These are phyloP conservation scores for Halictus ligatus DNA, from an alignment of 2,888 invertebrate species.

Conservation along the genomic window DNA sequence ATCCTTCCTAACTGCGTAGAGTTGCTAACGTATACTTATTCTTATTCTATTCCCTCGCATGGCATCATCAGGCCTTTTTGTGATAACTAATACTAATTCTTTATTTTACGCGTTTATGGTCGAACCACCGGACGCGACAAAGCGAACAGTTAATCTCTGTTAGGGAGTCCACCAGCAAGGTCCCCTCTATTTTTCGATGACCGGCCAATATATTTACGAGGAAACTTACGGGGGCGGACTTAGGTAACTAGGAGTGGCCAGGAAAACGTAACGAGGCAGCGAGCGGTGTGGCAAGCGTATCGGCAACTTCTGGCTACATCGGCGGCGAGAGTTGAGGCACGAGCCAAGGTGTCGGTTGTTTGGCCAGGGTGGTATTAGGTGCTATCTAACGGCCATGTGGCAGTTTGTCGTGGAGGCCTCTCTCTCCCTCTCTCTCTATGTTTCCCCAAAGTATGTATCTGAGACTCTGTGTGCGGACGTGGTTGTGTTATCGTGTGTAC, in stretches of 20 bases:
- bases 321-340: conserved; percentile 42
- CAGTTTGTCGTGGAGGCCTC: conserved; percentile 52
- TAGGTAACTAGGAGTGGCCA: background rate
- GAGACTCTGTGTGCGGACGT: conserved; percentile 9
- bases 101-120: too few relatives aligned
- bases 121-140: too few relatives aligned
- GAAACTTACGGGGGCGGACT: background rate
- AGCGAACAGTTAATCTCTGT: background rate
- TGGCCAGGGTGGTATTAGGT: conserved; percentile 64
- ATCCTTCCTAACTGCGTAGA: too few relatives aligned
- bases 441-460: conserved; percentile 63
- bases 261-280: background rate
- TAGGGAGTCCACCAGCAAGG: background rate
- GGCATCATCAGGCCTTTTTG: too few relatives aligned
- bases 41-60: too few relatives aligned
- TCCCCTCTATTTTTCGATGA: background rate
- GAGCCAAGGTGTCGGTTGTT: conserved; percentile 65
- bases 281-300: conserved; percentile 7
- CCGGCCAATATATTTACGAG: background rate
- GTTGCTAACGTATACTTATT: too few relatives aligned
- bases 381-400: conserved; percentile 55
- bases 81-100: too few relatives aligned
- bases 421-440: conserved; percentile 53
- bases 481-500: conserved; percentile 35
- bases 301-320: conserved; percentile 57